Conservation (phyloP, 1,140 invertebrate species). For the Hyles euphorbiae region DNA sequence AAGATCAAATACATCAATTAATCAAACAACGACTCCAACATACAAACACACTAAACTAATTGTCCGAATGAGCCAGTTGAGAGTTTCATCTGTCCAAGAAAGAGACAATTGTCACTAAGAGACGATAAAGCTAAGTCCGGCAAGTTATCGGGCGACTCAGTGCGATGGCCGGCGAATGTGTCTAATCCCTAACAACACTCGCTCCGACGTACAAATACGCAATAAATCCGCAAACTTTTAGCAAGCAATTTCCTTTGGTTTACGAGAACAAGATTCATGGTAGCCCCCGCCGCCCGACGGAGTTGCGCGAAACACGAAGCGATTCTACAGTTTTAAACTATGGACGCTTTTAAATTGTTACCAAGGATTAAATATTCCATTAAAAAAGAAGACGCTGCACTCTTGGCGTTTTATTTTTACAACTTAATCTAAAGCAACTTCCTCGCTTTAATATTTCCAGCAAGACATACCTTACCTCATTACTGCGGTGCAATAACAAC, state of each 20-base stretch:
- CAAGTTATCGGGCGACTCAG: constrained; percentile 24
- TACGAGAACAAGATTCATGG: constrained; percentile 44
- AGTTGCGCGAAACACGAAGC: constrained; percentile 13
- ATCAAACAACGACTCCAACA: no score
- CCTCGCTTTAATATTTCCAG: not conserved
- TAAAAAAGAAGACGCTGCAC: not conserved
- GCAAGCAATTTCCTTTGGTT: constrained; percentile 50
- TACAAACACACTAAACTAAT: no score
- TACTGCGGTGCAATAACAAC: no score
- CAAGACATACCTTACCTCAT: not conserved
- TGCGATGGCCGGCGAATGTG: constrained; percentile 29
- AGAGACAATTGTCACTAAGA: not conserved
- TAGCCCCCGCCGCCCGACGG: constrained; percentile 11
- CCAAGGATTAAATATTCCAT: constrained; percentile 3
- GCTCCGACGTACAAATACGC: constrained; percentile 36
- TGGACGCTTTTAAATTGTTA: constrained; percentile 23
- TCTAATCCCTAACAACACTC: constrained; percentile 38
- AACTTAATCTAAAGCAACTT: not conserved
- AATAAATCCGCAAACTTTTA: constrained; percentile 59
- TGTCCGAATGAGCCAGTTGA: not conserved
- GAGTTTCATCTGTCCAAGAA: not conserved
- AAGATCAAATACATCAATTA: no score
- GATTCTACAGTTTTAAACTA: constrained; percentile 26
- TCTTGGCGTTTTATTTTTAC: not conserved
- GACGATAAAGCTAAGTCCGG: constrained; percentile 35